Evolutionary conservation across 1,140 invertebrate species (phyloP).

Genomic region (Drosophila nebulosa): DNA sequence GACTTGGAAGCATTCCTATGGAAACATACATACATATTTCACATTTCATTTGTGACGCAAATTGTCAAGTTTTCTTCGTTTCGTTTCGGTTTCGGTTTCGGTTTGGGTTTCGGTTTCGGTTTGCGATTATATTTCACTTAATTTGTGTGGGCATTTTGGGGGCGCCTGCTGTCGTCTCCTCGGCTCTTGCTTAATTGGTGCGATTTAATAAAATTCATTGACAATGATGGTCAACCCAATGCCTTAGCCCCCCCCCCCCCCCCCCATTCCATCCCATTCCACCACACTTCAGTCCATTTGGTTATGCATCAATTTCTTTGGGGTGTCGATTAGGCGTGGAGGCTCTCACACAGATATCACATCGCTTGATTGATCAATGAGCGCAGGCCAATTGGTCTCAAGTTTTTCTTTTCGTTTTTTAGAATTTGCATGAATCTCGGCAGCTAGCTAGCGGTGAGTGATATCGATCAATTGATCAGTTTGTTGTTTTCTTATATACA

Average conservation of each 20-base stretch:
- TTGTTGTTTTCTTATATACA: slow-evolving; percentile 44
- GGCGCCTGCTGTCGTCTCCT: slow-evolving; percentile 33
- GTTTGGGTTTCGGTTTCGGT: too few relatives aligned
- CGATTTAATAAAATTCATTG: slow-evolving; percentile 81
- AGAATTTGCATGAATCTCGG: slow-evolving; percentile 73
- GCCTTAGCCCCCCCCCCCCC: background rate
- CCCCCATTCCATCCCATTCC: background rate
- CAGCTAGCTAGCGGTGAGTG: slow-evolving; percentile 3
- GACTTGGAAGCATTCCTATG: background rate
- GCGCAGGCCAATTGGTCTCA: slow-evolving; percentile 59
- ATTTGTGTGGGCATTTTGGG: slow-evolving; percentile 50
- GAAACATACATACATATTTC: background rate
- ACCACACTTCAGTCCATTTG: background rate
- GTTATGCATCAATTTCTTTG: slow-evolving; percentile 37
- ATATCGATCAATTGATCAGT: slow-evolving; percentile 28
- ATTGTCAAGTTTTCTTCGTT: slow-evolving; percentile 60
- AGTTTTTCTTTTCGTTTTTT: slow-evolving; percentile 28
- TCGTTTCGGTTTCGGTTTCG: too few relatives aligned
- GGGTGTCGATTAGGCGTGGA: slow-evolving; percentile 67
- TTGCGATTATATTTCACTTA: slow-evolving; percentile 49
- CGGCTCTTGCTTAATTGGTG: slow-evolving; percentile 70
- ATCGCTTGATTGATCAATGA: slow-evolving; percentile 80
- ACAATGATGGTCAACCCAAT: slow-evolving; percentile 42
- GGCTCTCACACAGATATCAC: slow-evolving; percentile 49
- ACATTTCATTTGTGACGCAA: slow-evolving; percentile 59